Evolutionary conservation across 2,797 vertebrate genomes (phyloP).

Genomic region (Catharus ustulatus): DNA sequence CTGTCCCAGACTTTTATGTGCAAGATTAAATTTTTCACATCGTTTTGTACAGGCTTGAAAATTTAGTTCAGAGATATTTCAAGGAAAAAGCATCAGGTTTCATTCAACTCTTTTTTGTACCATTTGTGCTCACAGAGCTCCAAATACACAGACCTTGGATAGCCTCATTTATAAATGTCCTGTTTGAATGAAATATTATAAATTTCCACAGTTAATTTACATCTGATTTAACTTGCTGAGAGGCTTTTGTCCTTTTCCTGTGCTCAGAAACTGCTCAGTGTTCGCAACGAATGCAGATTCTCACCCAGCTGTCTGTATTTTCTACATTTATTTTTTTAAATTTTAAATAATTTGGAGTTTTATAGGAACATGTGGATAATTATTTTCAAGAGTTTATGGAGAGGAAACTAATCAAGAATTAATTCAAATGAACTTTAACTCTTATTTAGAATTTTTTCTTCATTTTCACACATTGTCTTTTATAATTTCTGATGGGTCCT

Average conservation of each 20-base stretch:
- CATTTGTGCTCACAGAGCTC: neutral
- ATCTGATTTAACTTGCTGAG: neutral
- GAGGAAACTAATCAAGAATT: constrained; percentile 22
- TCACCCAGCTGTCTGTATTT: neutral
- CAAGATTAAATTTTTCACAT: neutral
- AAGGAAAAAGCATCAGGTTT: neutral
- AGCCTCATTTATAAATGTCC: constrained; percentile 6
- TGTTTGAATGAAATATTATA: neutral
- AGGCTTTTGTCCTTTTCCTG: neutral
- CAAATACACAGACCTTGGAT: neutral
- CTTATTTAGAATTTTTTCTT: neutral
- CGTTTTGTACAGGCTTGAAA: neutral
- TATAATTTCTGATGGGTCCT: neutral
- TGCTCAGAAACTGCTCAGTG: neutral
- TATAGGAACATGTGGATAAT: neutral
- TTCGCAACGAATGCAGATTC: neutral
- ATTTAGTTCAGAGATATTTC: neutral
- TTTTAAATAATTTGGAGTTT: neutral
- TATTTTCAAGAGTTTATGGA: constrained; percentile 30
- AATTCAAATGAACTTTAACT: constrained; percentile 11
- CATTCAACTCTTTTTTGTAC: neutral
- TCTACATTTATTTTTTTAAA: neutral
- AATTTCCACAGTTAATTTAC: neutral
- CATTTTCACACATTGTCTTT: neutral
- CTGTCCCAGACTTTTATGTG: neutral